Percentiles rank a stretch among this genome's conserved stretches.
phyloP scores from a whole-genome alignment of 2,113 vertebrate genomes.

The Tauraco erythrolophus region DNA sequence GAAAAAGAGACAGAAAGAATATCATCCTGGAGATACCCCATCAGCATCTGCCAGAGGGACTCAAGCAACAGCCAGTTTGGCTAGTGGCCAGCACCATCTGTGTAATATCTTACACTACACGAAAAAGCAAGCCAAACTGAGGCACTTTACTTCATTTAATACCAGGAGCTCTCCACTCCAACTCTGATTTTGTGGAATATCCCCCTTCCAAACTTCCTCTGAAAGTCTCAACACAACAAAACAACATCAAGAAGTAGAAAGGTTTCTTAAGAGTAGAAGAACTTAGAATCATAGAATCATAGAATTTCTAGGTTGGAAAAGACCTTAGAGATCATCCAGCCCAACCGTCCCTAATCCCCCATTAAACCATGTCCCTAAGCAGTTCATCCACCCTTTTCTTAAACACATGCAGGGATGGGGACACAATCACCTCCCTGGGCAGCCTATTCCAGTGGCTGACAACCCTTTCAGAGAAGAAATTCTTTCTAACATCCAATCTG shows the following conservation, averaged over 20 bases:
- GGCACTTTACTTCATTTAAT: conserved; percentile 36
- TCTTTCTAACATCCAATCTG: no score
- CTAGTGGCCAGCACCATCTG: conserved; percentile 72
- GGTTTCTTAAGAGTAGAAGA: background rate
- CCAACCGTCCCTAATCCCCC: no score
- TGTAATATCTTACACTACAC: conserved; percentile 32
- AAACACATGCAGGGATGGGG: no score
- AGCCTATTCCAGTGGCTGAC: no score
- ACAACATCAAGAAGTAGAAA: background rate
- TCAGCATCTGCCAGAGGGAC: conserved; percentile 70
- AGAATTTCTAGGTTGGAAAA: no score
- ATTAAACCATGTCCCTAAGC: no score
- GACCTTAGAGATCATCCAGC: no score
- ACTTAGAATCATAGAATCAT: no score
- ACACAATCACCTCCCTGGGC: no score
- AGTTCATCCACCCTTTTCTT: no score
- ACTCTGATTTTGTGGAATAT: conserved; percentile 30
- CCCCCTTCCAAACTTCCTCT: conserved; percentile 13
- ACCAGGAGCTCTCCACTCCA: conserved; percentile 50
- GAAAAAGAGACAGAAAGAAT: conserved; percentile 18
- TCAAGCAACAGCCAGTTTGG: conserved; percentile 62
- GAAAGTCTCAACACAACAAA: conserved; percentile 23
- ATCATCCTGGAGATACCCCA: conserved; percentile 56
- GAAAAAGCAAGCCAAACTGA: conserved; percentile 68
- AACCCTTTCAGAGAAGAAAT: no score